phyloP scores from a whole-genome alignment of 1,140 invertebrate genomes.

The Bombus soroeensis region DNA sequence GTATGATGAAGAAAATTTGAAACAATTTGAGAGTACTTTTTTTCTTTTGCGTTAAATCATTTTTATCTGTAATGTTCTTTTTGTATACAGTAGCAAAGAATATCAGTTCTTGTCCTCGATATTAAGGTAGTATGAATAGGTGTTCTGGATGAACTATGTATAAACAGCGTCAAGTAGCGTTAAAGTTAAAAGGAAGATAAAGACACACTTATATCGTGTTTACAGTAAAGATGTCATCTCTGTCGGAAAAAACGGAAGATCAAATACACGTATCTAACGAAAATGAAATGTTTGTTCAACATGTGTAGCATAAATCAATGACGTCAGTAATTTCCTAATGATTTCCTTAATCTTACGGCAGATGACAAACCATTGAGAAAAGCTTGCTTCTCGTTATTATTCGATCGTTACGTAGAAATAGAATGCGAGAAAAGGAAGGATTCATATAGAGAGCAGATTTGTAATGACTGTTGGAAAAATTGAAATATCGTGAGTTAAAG shows the following conservation, averaged over 20 bases:
- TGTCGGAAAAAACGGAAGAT: not conserved
- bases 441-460: not conserved
- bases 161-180: not conserved
- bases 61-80: too few relatives aligned
- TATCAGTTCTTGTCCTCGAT: not conserved
- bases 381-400: not conserved
- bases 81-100: not conserved
- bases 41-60: too few relatives aligned
- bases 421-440: not conserved
- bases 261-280: not conserved
- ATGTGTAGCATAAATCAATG: constrained; percentile 3
- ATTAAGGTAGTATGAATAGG: not conserved
- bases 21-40: not conserved
- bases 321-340: constrained; percentile 6
- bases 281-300: not conserved
- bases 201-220: too few relatives aligned
- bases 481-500: not conserved
- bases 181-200: not conserved
- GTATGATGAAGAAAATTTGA: not conserved
- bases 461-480: not conserved
- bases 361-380: not conserved
- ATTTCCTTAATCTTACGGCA: not conserved
- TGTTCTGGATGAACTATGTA: not conserved
- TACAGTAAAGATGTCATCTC: not conserved
- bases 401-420: not conserved